Percentiles rank a stretch among this genome's conserved stretches.
phyloP scores from a whole-genome alignment of 2,888 invertebrate genomes.

The Synergus japonicus region DNA sequence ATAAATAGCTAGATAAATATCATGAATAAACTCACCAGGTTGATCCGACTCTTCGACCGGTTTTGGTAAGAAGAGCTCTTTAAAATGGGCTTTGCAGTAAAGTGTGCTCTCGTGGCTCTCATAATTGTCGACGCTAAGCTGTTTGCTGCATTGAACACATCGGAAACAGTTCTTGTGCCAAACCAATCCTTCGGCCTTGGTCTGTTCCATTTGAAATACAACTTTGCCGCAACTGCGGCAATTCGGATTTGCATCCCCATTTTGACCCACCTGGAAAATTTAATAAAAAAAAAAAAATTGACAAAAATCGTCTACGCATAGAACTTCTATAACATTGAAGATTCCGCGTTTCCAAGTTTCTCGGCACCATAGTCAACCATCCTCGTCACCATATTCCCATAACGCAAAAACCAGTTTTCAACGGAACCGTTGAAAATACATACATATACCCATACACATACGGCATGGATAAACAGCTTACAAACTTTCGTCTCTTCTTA shows the following conservation, averaged over 20 bases:
- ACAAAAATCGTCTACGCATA: too few relatives aligned
- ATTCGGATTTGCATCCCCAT: conserved; percentile 81
- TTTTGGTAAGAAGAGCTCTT: conserved; percentile 94
- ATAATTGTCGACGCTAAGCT: conserved; percentile 95
- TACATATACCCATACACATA: background rate
- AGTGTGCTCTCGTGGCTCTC: conserved; percentile 93
- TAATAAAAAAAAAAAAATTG: background rate
- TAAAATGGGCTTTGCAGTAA: conserved; percentile 96
- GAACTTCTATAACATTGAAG: background rate
- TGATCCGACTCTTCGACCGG: conserved; percentile 86
- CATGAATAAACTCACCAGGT: conserved; percentile 79
- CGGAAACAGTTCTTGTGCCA: conserved; percentile 98
- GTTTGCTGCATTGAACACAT: conserved; percentile 94
- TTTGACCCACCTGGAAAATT: conserved; percentile 71
- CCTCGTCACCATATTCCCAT: conserved; percentile 14
- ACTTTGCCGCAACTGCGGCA: conserved; percentile 92
- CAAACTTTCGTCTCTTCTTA: conserved; percentile 3
- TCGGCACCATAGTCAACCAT: background rate
- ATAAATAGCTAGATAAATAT: background rate
- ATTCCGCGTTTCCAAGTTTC: conserved; percentile 16
- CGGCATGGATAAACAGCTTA: conserved; percentile 10
- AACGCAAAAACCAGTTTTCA: conserved; percentile 48
- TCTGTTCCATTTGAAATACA: conserved; percentile 97
- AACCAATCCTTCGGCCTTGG: conserved; percentile 92
- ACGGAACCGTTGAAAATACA: conserved; percentile 47